Percentiles rank a stretch among this genome's conserved stretches.
These are phyloP conservation scores for Trachymyrmex septentrionalis DNA, from an alignment of 1,140 invertebrate genomes.

Conservation along the genomic window DNA sequence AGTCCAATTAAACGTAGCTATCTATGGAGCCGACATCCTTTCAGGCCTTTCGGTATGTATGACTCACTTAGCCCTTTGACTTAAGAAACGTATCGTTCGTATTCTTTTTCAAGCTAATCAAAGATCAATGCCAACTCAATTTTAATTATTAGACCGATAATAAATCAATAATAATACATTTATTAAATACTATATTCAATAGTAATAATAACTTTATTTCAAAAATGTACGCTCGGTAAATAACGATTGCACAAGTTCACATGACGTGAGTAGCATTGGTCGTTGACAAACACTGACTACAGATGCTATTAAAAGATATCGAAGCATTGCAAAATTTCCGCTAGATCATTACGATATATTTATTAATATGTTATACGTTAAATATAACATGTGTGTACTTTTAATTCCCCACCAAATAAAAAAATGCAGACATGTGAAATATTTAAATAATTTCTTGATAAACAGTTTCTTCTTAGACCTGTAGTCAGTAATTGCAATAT, in stretches of 20 bases:
- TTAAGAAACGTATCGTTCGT: not conserved
- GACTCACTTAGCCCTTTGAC: not conserved
- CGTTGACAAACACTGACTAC: slow-evolving; percentile 26
- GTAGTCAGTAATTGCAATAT: slow-evolving; percentile 5
- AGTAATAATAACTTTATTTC: not conserved
- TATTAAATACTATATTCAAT: not conserved
- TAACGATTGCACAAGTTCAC: slow-evolving; percentile 12
- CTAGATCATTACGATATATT: not conserved
- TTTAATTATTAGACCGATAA: not conserved
- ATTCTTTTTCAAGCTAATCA: not conserved
- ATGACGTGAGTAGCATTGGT: slow-evolving; percentile 43
- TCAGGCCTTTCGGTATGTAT: slow-evolving; percentile 93
- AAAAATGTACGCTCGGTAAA: not conserved
- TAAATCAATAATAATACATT: not conserved
- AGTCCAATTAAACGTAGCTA: slow-evolving; percentile 95
- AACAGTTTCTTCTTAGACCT: not conserved
- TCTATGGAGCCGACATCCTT: slow-evolving; percentile 95
- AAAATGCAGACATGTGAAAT: not conserved
- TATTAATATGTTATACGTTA: not conserved
- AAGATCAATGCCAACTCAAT: slow-evolving; percentile 27
- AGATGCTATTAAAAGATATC: slow-evolving; percentile 36
- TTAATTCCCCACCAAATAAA: not conserved
- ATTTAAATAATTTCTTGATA: not conserved
- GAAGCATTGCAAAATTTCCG: not conserved
- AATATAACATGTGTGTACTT: not conserved